A percentile compares a stretch with the other conserved stretches of the same genome.
phyloP scores from a whole-genome alignment of 2,888 invertebrate species.

The Chalcis sispes region DNA sequence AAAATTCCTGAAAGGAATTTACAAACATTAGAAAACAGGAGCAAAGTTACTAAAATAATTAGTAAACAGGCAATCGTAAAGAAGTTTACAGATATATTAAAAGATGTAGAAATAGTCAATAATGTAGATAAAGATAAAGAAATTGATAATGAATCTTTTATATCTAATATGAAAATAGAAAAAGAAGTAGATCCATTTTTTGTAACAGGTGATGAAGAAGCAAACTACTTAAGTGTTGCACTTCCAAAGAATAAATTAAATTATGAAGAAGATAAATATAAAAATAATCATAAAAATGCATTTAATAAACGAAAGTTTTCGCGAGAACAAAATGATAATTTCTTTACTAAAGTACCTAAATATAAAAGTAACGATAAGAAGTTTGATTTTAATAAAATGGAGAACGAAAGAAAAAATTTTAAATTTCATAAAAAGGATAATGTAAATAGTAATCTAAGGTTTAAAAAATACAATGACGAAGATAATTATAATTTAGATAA shows the following conservation, averaged over 20 bases:
- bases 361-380: slow-evolving; percentile 13
- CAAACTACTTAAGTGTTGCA: slow-evolving; percentile 63
- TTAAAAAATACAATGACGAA: no score
- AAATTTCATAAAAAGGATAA: slow-evolving; percentile 13
- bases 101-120: slow-evolving; percentile 32
- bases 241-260: slow-evolving; percentile 55
- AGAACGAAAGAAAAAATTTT: slow-evolving; percentile 16
- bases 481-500: slow-evolving; percentile 24
- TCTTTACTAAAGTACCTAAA: slow-evolving; percentile 59
- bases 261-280: slow-evolving; percentile 26
- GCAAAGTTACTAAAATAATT: slow-evolving; percentile 27
- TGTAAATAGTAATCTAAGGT: slow-evolving; percentile 23
- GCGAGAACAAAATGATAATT: slow-evolving; percentile 55
- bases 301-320: slow-evolving; percentile 32
- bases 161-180: slow-evolving; percentile 40
- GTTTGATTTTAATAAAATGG: background rate
- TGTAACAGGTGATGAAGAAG: slow-evolving; percentile 62
- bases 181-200: slow-evolving; percentile 69
- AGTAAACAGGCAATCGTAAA: slow-evolving; percentile 68
- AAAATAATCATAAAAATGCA: slow-evolving; percentile 27
- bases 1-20: background rate
- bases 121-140: slow-evolving; percentile 19
- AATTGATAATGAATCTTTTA: background rate
- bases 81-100: slow-evolving; percentile 64
- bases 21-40: slow-evolving; percentile 30